Conservation (phyloP, 2,888 invertebrate genomes). For the Pediacus dermestoides region DNA sequence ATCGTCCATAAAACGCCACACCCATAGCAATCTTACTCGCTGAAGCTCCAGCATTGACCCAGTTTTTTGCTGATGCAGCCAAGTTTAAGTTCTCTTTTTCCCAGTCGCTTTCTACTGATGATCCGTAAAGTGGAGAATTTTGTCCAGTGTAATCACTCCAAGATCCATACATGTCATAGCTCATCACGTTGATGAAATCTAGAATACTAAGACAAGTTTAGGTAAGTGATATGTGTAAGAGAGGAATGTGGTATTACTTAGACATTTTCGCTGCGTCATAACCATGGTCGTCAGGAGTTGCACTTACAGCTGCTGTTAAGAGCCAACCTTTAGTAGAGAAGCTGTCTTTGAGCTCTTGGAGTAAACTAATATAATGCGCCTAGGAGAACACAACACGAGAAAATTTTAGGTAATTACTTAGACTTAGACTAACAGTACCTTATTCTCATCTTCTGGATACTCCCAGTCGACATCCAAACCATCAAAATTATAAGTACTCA, state of each 20-base stretch:
- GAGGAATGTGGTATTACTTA: no score
- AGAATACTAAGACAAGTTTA: conserved; percentile 38
- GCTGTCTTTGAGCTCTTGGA: conserved; percentile 19
- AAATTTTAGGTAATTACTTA: no score
- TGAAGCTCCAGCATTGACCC: conserved; percentile 55
- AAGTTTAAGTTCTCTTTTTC: conserved; percentile 30
- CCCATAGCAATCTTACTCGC: conserved; percentile 65
- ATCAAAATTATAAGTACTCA: conserved; percentile 31
- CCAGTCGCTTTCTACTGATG: conserved; percentile 44
- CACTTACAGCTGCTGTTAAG: conserved; percentile 26
- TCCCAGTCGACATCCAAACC: conserved; percentile 37
- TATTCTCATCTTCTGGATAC: conserved; percentile 28
- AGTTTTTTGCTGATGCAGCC: conserved; percentile 51
- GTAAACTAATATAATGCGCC: conserved; percentile 24
- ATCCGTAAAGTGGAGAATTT: conserved; percentile 62
- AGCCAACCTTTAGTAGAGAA: conserved; percentile 25
- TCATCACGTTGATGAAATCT: conserved; percentile 5
- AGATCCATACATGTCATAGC: conserved; percentile 33
- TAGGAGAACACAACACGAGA: no score
- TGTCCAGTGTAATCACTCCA: conserved; percentile 64
- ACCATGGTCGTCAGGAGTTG: conserved; percentile 24
- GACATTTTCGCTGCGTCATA: no score
- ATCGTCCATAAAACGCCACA: conserved; percentile 65
- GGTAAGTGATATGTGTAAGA: conserved; percentile 1
- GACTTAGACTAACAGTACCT: no score